Evolutionary conservation across 2,113 vertebrate genomes (phyloP).

Genomic region (Scomber scombrus): DNA sequence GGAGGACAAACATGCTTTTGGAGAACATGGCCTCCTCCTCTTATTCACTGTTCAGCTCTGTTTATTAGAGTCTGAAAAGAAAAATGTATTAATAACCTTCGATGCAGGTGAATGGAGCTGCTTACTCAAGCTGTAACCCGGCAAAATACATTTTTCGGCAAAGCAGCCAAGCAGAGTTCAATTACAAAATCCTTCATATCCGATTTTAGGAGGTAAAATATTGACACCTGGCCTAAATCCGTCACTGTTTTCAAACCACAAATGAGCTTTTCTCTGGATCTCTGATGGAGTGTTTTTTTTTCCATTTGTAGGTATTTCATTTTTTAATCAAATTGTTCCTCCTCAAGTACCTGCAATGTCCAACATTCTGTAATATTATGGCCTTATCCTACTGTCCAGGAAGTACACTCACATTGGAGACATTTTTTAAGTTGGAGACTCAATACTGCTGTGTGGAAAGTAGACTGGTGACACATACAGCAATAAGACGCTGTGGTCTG

Average conservation of each 20-base stretch:
- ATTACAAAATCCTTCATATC: not conserved
- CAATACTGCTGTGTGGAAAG: no score
- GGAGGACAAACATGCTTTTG: slow-evolving; percentile 14
- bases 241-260: not conserved
- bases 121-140: not conserved
- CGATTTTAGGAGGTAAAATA: not conserved
- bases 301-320: not conserved
- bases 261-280: not conserved
- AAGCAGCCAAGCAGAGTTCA: not conserved
- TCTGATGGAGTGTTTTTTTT: not conserved
- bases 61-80: not conserved
- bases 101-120: not conserved
- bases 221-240: not conserved
- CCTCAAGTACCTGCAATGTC: no score
- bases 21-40: not conserved
- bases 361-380: not conserved
- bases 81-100: not conserved
- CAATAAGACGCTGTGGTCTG: no score
- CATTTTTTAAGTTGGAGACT: no score
- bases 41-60: slow-evolving; percentile 3
- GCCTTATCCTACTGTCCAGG: not conserved
- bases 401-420: not conserved
- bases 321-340: not conserved
- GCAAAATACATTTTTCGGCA: not conserved
- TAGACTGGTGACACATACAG: no score